Evolutionary conservation across 2,888 invertebrate species (phyloP).

Genomic region (Limnephilus marmoratus): DNA sequence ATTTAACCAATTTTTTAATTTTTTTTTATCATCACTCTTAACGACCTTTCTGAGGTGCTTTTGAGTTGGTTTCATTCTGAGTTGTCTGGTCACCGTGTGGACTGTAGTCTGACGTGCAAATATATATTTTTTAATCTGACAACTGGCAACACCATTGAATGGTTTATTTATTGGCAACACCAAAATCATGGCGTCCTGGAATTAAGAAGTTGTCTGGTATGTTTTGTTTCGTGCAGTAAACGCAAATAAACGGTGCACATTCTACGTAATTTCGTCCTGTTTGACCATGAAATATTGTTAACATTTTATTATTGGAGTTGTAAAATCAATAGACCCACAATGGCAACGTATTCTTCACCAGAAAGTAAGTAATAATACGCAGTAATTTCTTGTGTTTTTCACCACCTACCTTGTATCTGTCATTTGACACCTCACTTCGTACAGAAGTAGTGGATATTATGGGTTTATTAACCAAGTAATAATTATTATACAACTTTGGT

Average conservation of each 20-base stretch:
- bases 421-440: conserved; percentile 16
- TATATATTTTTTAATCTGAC: too few relatives aligned
- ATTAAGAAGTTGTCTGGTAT: not conserved
- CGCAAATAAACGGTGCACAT: not conserved
- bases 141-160: too few relatives aligned
- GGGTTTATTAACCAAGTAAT: not conserved
- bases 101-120: too few relatives aligned
- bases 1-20: too few relatives aligned
- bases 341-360: conserved; percentile 49
- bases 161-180: not conserved
- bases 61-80: too few relatives aligned
- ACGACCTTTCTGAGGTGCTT: too few relatives aligned
- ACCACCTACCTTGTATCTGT: conserved; percentile 6
- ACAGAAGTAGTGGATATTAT: not conserved
- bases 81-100: too few relatives aligned
- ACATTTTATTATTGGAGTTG: not conserved
- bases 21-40: too few relatives aligned
- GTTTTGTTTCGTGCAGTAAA: not conserved
- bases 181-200: not conserved
- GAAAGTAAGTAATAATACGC: conserved; percentile 44
- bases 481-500: not conserved
- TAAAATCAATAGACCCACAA: conserved; percentile 18
- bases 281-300: not conserved
- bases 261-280: not conserved
- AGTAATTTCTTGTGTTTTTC: not conserved